Percentiles rank a stretch among this genome's conserved stretches.
Conservation (phyloP, 2,797 vertebrate genomes). For the Erithacus rubecula region DNA sequence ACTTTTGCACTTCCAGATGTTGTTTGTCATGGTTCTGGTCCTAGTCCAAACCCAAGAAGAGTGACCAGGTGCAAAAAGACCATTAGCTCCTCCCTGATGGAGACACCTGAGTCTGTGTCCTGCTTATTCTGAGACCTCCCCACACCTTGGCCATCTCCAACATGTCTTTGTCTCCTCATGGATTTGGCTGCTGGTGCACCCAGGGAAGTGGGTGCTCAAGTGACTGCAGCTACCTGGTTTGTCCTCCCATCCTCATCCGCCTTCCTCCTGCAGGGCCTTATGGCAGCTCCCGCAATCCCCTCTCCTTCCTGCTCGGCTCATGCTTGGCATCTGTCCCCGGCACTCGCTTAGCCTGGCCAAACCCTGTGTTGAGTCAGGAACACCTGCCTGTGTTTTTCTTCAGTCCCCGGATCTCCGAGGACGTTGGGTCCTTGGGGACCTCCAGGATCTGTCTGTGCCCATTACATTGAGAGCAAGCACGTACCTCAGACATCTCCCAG, state of each 20-base stretch:
- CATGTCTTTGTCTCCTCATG: not conserved
- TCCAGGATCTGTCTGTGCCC: not conserved
- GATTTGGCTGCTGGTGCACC: not conserved
- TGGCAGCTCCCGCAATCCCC: not conserved
- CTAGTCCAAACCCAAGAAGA: not conserved
- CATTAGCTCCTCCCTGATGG: not conserved
- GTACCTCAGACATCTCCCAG: rapidly evolving
- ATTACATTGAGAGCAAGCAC: not conserved
- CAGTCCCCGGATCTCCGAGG: not conserved
- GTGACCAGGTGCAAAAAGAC: not conserved
- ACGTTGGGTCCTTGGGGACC: not conserved
- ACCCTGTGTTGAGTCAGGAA: slow-evolving; percentile 30
- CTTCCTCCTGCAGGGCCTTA: not conserved
- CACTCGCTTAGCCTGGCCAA: slow-evolving; percentile 29
- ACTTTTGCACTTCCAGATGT: not conserved
- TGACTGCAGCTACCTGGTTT: not conserved
- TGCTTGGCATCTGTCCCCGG: not conserved
- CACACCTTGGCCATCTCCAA: rapidly evolving
- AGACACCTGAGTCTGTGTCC: not conserved
- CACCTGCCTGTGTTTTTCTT: slow-evolving; percentile 54
- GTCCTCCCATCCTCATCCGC: not conserved
- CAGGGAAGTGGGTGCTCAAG: not conserved
- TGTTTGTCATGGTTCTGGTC: not conserved
- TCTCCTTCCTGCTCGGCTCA: slow-evolving; percentile 38
- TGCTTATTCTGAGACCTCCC: not conserved